These are phyloP conservation scores for Teleiodes luculella DNA, from an alignment of 2,888 invertebrate species.

Conservation along the genomic window DNA sequence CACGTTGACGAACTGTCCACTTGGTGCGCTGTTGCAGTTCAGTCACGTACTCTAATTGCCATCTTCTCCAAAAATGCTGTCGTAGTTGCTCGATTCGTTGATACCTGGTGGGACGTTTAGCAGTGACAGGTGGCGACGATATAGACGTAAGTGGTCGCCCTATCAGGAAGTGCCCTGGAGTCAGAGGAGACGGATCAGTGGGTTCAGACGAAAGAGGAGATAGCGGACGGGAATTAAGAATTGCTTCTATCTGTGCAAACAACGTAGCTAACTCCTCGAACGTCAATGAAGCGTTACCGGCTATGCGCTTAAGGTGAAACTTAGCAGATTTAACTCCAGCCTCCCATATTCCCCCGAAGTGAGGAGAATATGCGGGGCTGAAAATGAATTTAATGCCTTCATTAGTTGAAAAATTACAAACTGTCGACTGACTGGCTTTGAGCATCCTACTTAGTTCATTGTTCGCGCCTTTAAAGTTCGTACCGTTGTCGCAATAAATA, in stretches of 20 bases:
- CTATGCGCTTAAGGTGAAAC: slow-evolving; percentile 16
- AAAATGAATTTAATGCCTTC: background rate
- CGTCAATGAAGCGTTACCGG: slow-evolving; percentile 16
- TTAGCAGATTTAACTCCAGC: slow-evolving; percentile 18
- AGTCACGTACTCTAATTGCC: background rate
- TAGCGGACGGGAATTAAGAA: slow-evolving; percentile 11
- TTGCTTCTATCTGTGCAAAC: slow-evolving; percentile 17
- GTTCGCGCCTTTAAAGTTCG: background rate
- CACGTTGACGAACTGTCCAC: background rate
- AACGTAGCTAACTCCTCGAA: slow-evolving; percentile 19
- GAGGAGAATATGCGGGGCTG: slow-evolving; percentile 9
- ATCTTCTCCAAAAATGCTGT: background rate
- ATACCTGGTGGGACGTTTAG: background rate
- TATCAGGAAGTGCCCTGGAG: background rate
- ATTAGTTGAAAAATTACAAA: background rate
- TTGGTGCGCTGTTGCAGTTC: background rate
- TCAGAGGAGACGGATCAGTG: background rate
- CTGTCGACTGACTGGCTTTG: background rate
- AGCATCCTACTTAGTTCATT: background rate
- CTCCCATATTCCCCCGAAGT: slow-evolving; percentile 20
- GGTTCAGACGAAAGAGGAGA: background rate
- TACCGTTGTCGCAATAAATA: slow-evolving; percentile 6
- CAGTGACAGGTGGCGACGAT: background rate
- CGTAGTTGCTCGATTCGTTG: background rate
- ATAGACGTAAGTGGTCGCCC: background rate